phyloP scores from a whole-genome alignment of 2,888 invertebrate species.

The Anaspis maculata region DNA sequence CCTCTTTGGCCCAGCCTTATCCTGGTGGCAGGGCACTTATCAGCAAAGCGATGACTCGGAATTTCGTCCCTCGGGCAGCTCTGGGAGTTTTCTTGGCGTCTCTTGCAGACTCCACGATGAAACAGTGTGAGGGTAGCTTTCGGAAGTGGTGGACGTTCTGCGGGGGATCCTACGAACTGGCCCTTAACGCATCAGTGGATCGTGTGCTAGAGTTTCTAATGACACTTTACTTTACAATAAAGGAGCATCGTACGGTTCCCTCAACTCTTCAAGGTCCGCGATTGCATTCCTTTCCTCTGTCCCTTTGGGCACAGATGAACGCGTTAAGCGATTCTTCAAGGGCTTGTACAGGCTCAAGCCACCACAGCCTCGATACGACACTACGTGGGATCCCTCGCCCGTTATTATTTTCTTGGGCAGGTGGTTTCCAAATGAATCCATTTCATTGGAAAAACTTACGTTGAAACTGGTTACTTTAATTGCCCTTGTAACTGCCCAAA shows the following conservation, averaged over 20 bases:
- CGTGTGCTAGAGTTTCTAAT: neutral
- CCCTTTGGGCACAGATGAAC: constrained; percentile 8
- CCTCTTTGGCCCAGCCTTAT: constrained; percentile 19
- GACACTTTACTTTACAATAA: neutral
- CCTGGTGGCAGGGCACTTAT: constrained; percentile 24
- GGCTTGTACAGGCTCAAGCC: constrained; percentile 18
- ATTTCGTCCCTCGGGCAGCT: constrained; percentile 9
- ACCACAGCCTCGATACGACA: constrained; percentile 17
- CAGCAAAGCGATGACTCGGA: constrained; percentile 16
- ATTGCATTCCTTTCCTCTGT: constrained; percentile 1
- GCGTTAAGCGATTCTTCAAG: constrained; percentile 19
- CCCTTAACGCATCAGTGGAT: constrained; percentile 10
- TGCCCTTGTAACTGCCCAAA: constrained; percentile 1
- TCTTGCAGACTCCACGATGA: constrained; percentile 15
- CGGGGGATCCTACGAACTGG: constrained; percentile 18
- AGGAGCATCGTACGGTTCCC: neutral
- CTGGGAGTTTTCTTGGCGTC: constrained; percentile 15
- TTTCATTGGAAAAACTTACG: constrained; percentile 5
- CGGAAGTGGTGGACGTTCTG: constrained; percentile 14
- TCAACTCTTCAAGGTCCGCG: neutral
- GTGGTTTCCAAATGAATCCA: constrained; percentile 2
- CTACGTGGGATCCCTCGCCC: constrained; percentile 23
- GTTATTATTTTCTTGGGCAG: constrained; percentile 7
- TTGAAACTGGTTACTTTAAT: neutral
- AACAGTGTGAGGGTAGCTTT: constrained; percentile 18